phyloP scores from a whole-genome alignment of 2,113 vertebrate species.

The Pteropus alecto region DNA sequence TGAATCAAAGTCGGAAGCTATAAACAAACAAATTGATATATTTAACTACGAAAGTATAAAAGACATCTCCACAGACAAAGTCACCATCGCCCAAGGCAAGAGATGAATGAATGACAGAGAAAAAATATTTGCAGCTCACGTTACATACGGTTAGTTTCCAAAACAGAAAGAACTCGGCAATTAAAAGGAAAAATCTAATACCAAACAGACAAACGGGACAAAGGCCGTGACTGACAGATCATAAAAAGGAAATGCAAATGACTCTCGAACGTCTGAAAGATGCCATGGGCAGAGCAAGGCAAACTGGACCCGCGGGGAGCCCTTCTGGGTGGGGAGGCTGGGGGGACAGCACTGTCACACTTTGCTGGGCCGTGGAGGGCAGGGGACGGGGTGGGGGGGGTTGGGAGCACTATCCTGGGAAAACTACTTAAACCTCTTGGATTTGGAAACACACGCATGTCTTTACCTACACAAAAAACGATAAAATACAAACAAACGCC shows the following conservation, averaged over 20 bases:
- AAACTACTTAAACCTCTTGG: background rate
- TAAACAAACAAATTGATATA: background rate
- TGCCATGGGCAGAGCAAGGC: background rate
- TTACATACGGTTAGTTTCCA: background rate
- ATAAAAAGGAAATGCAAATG: background rate
- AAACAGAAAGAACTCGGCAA: background rate
- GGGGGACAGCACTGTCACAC: too few species aligned
- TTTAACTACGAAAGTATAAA: background rate
- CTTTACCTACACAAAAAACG: background rate
- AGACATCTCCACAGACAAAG: background rate
- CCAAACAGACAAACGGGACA: background rate
- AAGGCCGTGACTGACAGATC: background rate
- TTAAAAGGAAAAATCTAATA: background rate
- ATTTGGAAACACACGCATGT: background rate
- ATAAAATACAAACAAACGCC: background rate
- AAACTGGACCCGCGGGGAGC: background rate
- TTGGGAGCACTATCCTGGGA: background rate
- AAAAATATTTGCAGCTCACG: background rate
- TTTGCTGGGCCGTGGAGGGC: background rate
- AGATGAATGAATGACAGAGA: background rate
- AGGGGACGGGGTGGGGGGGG: too few species aligned
- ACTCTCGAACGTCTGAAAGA: background rate
- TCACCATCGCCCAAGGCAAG: background rate
- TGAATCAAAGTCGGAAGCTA: background rate
- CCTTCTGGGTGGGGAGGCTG: background rate